phyloP scores from a whole-genome alignment of 2,797 vertebrate species.

The Catharus ustulatus region DNA sequence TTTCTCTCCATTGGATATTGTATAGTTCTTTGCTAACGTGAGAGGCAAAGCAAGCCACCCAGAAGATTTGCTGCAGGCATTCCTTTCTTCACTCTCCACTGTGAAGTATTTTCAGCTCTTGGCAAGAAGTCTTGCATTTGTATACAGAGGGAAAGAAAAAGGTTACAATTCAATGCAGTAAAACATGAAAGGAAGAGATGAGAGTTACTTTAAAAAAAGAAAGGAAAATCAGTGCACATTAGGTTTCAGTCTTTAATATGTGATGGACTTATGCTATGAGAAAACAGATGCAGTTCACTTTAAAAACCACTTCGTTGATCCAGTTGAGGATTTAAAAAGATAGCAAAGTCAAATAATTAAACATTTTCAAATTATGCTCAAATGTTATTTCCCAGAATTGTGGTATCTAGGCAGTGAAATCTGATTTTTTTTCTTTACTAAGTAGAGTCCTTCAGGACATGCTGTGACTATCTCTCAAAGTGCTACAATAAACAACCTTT shows the following conservation, averaged over 20 bases:
- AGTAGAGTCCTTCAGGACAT: not conserved
- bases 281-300: not conserved
- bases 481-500: not conserved
- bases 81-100: not conserved
- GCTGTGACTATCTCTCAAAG: not conserved
- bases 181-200: not conserved
- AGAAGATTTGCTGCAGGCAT: not conserved
- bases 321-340: not conserved
- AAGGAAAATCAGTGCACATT: not conserved
- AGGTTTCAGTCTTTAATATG: not conserved
- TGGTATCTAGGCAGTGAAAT: not conserved
- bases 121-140: not conserved
- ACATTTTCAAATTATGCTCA: not conserved
- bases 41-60: not conserved
- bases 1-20: not conserved
- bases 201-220: not conserved
- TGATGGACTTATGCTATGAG: not conserved
- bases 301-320: not conserved
- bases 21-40: not conserved
- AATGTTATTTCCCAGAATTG: not conserved
- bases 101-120: not conserved
- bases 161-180: not conserved
- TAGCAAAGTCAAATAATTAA: not conserved
- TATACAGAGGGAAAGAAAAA: not conserved
- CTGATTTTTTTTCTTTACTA: not conserved